phyloP scores from a whole-genome alignment of 2,113 vertebrate species.

The Pygoscelis antarcticus region DNA sequence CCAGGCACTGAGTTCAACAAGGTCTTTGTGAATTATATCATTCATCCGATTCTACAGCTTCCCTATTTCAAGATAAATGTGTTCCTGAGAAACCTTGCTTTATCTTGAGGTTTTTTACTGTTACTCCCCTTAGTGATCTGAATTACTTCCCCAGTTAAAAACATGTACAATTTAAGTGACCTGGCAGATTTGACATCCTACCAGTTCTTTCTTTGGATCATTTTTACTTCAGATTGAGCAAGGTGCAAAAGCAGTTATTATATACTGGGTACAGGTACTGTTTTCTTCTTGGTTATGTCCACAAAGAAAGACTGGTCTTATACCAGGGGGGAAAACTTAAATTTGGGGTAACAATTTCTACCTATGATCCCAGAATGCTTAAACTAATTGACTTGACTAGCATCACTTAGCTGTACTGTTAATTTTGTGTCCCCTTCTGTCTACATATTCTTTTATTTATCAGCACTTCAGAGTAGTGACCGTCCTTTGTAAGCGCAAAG shows the following conservation, averaged over 20 bases:
- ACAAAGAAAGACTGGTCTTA: not conserved
- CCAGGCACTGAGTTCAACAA: not conserved
- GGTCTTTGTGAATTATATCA: not conserved
- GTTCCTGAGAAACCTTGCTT: not conserved
- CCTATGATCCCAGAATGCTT: not conserved
- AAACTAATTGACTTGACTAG: not conserved
- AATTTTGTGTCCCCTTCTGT: not conserved
- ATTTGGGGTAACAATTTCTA: not conserved
- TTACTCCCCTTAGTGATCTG: not conserved
- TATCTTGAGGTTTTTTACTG: not conserved
- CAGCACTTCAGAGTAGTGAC: not conserved
- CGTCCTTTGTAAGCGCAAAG: not conserved
- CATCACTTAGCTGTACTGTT: not conserved
- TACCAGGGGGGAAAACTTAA: not conserved
- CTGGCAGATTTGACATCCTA: not conserved
- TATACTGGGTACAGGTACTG: not conserved
- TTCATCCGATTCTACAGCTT: not conserved
- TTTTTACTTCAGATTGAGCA: not conserved
- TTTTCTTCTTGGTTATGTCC: not conserved
- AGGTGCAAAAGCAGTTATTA: not conserved
- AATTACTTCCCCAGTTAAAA: slow-evolving; percentile 3
- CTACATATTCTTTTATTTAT: not conserved
- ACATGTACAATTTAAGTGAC: not conserved
- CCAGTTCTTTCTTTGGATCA: not conserved
- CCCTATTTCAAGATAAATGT: not conserved